phyloP scores from a whole-genome alignment of 2,113 vertebrate species.

The Triplophysa rosa region DNA sequence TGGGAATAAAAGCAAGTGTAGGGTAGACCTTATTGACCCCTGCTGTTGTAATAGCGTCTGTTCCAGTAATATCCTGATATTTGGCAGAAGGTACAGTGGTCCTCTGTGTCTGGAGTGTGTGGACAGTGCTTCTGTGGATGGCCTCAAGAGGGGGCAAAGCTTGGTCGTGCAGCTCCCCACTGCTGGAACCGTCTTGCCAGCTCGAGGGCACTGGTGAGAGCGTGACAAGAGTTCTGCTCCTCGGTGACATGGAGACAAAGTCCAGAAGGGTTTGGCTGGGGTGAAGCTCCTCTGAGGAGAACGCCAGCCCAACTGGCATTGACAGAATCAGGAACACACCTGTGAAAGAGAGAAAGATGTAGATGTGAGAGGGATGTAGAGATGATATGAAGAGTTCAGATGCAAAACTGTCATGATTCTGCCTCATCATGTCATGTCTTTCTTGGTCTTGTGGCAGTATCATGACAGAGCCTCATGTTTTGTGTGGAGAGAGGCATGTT shows the following conservation, averaged over 20 bases:
- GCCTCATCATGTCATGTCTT: too few relatives aligned
- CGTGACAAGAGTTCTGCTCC: conserved; percentile 50
- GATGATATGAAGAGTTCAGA: neutral
- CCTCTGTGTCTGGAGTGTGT: conserved; percentile 14
- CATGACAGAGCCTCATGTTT: too few relatives aligned
- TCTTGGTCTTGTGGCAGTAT: too few relatives aligned
- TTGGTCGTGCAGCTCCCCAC: conserved; percentile 58
- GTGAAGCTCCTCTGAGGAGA: conserved; percentile 81
- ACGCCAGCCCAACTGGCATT: conserved; percentile 84
- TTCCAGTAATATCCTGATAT: conserved; percentile 2
- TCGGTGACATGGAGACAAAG: conserved; percentile 74
- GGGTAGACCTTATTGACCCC: neutral
- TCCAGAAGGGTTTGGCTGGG: conserved; percentile 77
- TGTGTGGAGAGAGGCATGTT: too few relatives aligned
- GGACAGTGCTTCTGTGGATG: conserved; percentile 16
- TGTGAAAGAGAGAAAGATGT: conserved; percentile 54
- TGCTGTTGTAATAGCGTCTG: neutral
- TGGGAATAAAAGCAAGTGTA: neutral
- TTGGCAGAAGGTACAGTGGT: conserved; percentile 11
- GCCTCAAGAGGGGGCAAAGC: conserved; percentile 33
- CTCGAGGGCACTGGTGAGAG: conserved; percentile 43
- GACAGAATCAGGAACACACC: conserved; percentile 91
- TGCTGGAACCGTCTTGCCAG: conserved; percentile 66
- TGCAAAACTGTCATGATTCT: too few relatives aligned
- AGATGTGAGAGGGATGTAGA: neutral